A percentile compares a stretch with the other conserved stretches of the same genome.
phyloP scores from a whole-genome alignment of 2,888 invertebrate species.

The Sipha maydis region DNA sequence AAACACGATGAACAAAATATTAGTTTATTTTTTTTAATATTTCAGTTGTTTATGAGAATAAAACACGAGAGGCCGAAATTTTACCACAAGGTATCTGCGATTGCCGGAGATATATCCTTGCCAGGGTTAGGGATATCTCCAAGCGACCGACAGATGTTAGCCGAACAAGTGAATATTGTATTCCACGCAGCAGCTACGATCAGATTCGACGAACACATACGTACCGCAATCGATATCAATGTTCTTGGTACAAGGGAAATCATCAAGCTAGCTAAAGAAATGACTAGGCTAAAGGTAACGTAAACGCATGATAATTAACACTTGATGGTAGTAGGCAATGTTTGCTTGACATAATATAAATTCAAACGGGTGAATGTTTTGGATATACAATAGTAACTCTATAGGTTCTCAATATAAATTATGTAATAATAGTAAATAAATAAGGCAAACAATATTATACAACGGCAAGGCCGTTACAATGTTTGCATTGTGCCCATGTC shows the following conservation, averaged over 20 bases:
- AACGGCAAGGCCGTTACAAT: background rate
- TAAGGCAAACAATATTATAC: background rate
- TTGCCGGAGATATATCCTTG: conserved; percentile 76
- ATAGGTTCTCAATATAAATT: background rate
- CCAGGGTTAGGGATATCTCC: conserved; percentile 75
- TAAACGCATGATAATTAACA: background rate
- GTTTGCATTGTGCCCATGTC: background rate
- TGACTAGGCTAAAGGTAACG: conserved; percentile 77
- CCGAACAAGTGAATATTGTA: conserved; percentile 75
- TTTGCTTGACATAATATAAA: background rate
- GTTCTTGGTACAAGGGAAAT: conserved; percentile 81
- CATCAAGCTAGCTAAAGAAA: conserved; percentile 77
- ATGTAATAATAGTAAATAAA: background rate
- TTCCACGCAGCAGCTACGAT: conserved; percentile 95
- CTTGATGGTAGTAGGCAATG: background rate
- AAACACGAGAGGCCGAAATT: conserved; percentile 71
- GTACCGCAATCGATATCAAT: conserved; percentile 81
- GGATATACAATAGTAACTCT: background rate
- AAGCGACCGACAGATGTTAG: conserved; percentile 73
- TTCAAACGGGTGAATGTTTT: background rate
- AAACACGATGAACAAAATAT: too few relatives aligned
- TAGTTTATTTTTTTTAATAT: conserved; percentile 55
- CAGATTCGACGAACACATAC: conserved; percentile 84
- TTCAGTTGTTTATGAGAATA: conserved; percentile 71
- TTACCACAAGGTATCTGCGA: conserved; percentile 75